These are phyloP conservation scores for Aptenodytes forsteri DNA, from an alignment of 2,113 vertebrate species.

Conservation along the genomic window DNA sequence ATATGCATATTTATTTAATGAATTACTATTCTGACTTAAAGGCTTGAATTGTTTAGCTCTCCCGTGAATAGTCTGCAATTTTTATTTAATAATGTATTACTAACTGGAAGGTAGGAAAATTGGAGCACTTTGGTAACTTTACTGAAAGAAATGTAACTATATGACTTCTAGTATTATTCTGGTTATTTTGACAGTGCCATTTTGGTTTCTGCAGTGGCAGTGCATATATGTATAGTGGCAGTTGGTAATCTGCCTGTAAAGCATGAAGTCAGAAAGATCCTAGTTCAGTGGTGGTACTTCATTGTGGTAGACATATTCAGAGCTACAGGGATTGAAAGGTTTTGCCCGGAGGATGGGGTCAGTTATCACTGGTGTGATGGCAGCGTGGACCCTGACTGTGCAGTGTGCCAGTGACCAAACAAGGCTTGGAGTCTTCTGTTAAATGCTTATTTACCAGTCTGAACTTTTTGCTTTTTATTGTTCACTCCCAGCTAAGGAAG, in stretches of 20 bases:
- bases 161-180: background rate
- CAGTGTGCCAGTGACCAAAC: background rate
- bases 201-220: background rate
- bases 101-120: background rate
- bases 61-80: background rate
- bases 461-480: background rate
- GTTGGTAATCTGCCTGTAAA: background rate
- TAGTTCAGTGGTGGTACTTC: background rate
- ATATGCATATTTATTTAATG: background rate
- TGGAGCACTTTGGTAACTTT: background rate
- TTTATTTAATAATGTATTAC: background rate
- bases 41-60: background rate
- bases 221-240: background rate
- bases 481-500: conserved; percentile 2
- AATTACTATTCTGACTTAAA: background rate
- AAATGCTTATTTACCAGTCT: background rate
- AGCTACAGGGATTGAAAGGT: background rate
- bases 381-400: accelerated
- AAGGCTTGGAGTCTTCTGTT: background rate
- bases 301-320: background rate
- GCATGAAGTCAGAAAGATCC: background rate
- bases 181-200: background rate
- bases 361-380: background rate
- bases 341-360: background rate
- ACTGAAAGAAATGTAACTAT: background rate